These are phyloP conservation scores for Sisor rabdophorus DNA, from an alignment of 2,113 vertebrate genomes.

Conservation along the genomic window DNA sequence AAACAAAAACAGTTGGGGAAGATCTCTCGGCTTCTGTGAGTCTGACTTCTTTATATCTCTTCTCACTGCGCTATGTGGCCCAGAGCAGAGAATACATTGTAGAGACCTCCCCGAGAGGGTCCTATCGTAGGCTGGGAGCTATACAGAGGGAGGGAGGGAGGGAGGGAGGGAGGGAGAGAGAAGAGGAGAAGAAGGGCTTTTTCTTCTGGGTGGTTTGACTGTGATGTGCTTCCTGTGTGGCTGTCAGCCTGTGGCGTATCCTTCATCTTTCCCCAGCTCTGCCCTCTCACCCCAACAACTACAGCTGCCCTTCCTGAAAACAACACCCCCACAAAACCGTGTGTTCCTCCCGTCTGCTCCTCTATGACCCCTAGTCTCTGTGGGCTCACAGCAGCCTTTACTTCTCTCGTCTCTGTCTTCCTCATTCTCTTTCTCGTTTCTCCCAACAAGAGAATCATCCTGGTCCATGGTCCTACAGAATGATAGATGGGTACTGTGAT, in stretches of 20 bases:
- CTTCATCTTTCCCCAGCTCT: constrained; percentile 65
- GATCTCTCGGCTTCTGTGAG: constrained; percentile 30
- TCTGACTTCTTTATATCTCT: constrained; percentile 34
- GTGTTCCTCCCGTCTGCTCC: constrained; percentile 54
- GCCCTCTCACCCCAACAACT: constrained; percentile 58
- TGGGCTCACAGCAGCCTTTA: constrained; percentile 45
- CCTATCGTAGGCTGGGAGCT: constrained; percentile 44
- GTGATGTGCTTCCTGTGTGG: constrained; percentile 73
- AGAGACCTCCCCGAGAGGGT: constrained; percentile 52
- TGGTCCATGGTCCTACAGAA: constrained; percentile 39
- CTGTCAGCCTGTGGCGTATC: constrained; percentile 67
- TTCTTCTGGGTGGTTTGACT: constrained; percentile 57
- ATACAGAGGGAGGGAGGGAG: constrained; percentile 24
- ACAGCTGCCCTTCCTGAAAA: constrained; percentile 46
- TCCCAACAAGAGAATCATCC: constrained; percentile 37
- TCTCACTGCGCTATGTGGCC: constrained; percentile 23
- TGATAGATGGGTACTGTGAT: constrained; percentile 37
- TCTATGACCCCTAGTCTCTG: constrained; percentile 54
- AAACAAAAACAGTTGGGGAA: constrained; percentile 33
- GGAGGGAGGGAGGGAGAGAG: constrained; percentile 14
- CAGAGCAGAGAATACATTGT: constrained; percentile 42
- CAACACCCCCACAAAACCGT: constrained; percentile 56
- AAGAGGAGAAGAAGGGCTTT: constrained; percentile 50
- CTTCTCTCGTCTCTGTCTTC: constrained; percentile 26
- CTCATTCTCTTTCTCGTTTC: constrained; percentile 33